Percentiles rank a stretch among this genome's conserved stretches.
Conservation (phyloP, 2,797 vertebrate genomes). For the Betta splendens region DNA sequence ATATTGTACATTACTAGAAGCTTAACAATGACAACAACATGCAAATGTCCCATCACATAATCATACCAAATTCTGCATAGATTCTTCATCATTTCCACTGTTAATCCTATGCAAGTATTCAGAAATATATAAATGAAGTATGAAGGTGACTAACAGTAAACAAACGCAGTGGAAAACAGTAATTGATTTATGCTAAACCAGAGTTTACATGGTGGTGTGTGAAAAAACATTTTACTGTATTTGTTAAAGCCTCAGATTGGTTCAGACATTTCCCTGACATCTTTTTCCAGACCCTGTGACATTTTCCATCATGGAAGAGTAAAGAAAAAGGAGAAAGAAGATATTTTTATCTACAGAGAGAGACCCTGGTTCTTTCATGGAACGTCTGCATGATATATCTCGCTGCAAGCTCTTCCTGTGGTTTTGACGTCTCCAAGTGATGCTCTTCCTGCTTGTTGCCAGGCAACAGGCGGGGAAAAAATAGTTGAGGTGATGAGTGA, state of each 20-base stretch:
- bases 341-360: neutral
- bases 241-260: neutral
- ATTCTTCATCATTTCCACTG: no score
- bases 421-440: slow-evolving; percentile 63
- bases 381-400: slow-evolving; percentile 42
- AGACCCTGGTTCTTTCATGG: slow-evolving; percentile 21
- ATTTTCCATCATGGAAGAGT: neutral
- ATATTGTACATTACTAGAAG: no score
- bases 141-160: no score
- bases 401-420: slow-evolving; percentile 74
- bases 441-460: slow-evolving; percentile 78
- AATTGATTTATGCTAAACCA: no score
- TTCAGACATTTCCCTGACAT: neutral
- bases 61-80: no score
- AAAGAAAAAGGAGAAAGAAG: neutral
- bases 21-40: no score
- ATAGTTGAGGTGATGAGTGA: slow-evolving; percentile 73
- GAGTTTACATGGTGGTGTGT: no score
- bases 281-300: slow-evolving; percentile 1
- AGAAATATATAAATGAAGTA: no score
- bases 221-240: neutral
- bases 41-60: no score
- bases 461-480: slow-evolving; percentile 65
- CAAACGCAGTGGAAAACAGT: no score
- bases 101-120: no score